Evolutionary conservation across 2,113 vertebrate species (phyloP).

Genomic region (Hepsetus odoe): DNA sequence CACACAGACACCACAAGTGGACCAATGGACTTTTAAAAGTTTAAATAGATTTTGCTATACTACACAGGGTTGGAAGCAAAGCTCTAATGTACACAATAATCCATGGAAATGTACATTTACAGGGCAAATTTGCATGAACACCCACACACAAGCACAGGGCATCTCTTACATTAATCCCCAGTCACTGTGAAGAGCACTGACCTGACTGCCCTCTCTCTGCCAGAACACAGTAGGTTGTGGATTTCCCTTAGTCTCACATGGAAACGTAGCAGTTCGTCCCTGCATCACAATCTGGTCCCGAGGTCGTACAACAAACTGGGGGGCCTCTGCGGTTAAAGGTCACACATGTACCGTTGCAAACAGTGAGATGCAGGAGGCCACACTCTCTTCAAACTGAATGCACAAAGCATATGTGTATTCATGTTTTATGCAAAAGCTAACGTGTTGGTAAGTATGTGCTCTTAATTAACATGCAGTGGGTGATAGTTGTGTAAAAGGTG

Average conservation of each 20-base stretch:
- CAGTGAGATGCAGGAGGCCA: background rate
- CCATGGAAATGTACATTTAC: background rate
- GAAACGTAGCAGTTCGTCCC: conserved; percentile 92
- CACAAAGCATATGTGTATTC: background rate
- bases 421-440: conserved; percentile 43
- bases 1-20: too few species aligned
- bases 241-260: conserved; percentile 97
- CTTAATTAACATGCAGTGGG: conserved; percentile 31
- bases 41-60: too few species aligned
- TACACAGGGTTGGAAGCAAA: too few species aligned
- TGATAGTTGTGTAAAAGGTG: conserved; percentile 19
- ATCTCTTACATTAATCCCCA: background rate
- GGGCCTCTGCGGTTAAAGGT: conserved; percentile 82
- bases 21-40: too few species aligned
- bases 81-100: background rate
- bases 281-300: conserved; percentile 97
- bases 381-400: background rate
- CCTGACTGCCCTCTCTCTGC: conserved; percentile 98
- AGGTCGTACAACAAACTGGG: conserved; percentile 96
- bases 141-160: conserved; percentile 19
- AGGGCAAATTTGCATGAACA: background rate
- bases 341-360: conserved; percentile 32
- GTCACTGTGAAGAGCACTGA: conserved; percentile 61
- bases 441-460: conserved; percentile 15
- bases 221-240: conserved; percentile 98